phyloP scores from a whole-genome alignment of 92 coral and sea anemone genomes.

The Porites lobata region DNA sequence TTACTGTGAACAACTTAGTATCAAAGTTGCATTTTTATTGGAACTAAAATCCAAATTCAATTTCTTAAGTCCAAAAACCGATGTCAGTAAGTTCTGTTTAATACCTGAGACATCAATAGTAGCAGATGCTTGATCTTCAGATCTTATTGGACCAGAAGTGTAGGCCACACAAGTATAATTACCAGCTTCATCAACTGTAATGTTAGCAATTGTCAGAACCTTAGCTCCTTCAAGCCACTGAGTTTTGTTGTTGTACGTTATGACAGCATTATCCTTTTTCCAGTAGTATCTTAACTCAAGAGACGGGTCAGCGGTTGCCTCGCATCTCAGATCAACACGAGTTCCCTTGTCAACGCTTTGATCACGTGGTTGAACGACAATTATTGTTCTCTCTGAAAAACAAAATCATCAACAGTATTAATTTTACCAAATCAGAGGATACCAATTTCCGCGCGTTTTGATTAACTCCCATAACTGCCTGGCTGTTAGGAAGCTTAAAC shows the following conservation, averaged over 20 bases:
- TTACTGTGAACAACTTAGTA: too few species aligned
- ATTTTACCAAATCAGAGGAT: not conserved
- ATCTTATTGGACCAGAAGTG: slow-evolving; percentile 69
- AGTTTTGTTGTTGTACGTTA: slow-evolving; percentile 43
- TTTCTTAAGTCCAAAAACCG: too few species aligned
- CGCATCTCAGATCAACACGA: slow-evolving; percentile 71
- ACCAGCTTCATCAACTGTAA: slow-evolving; percentile 78
- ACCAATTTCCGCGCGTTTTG: not conserved
- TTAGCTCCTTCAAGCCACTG: slow-evolving; percentile 59
- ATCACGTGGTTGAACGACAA: slow-evolving; percentile 33
- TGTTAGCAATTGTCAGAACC: slow-evolving; percentile 50
- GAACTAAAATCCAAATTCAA: too few species aligned
- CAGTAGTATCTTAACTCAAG: slow-evolving; percentile 67
- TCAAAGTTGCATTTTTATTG: too few species aligned
- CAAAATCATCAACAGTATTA: not conserved
- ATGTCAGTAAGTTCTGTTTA: too few species aligned
- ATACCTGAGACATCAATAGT: slow-evolving; percentile 84
- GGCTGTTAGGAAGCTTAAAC: too few species aligned
- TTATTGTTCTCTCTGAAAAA: slow-evolving; percentile 61
- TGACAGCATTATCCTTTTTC: slow-evolving; percentile 64
- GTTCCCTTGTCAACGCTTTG: slow-evolving; percentile 28
- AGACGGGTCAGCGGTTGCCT: slow-evolving; percentile 39
- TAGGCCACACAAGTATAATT: slow-evolving; percentile 87
- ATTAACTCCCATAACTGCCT: too few species aligned
- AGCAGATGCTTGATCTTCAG: slow-evolving; percentile 75